These are phyloP conservation scores for Dascillus cervinus DNA, from an alignment of 2,888 invertebrate species.

Conservation along the genomic window DNA sequence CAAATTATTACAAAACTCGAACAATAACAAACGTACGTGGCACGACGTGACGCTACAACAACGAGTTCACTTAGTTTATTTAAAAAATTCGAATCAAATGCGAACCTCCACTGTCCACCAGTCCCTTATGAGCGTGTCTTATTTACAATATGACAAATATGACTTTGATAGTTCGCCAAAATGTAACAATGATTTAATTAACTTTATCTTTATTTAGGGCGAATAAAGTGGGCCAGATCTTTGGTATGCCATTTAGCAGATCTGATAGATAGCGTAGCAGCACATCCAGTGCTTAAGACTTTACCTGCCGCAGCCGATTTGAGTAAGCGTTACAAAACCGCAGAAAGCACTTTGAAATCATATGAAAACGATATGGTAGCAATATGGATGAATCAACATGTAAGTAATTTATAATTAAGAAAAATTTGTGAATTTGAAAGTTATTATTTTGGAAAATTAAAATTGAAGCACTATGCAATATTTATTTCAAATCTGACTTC, in stretches of 20 bases:
- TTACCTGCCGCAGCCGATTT: conserved; percentile 68
- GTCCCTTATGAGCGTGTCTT: no score
- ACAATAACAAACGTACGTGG: no score
- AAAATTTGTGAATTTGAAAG: conserved; percentile 1
- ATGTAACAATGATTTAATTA: neutral
- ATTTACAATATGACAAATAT: no score
- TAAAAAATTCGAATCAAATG: no score
- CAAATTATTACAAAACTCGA: no score
- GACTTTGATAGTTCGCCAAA: no score
- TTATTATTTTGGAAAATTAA: conserved; percentile 24
- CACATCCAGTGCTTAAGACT: conserved; percentile 64
- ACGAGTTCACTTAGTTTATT: no score
- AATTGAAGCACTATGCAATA: no score
- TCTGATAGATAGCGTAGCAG: conserved; percentile 70
- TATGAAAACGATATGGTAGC: conserved; percentile 76
- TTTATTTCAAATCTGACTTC: no score
- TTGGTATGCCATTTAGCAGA: conserved; percentile 74
- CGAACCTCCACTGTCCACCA: no score
- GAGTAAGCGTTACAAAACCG: conserved; percentile 66
- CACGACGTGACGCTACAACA: no score
- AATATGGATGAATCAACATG: conserved; percentile 81
- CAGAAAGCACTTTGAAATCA: conserved; percentile 61
- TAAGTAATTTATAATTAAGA: conserved; percentile 39
- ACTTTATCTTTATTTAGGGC: conserved; percentile 49
- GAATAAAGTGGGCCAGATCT: conserved; percentile 77